Base-by-base conservation (phyloP, 2,888 invertebrate genomes). In the Adineta ricciae region DNA sequence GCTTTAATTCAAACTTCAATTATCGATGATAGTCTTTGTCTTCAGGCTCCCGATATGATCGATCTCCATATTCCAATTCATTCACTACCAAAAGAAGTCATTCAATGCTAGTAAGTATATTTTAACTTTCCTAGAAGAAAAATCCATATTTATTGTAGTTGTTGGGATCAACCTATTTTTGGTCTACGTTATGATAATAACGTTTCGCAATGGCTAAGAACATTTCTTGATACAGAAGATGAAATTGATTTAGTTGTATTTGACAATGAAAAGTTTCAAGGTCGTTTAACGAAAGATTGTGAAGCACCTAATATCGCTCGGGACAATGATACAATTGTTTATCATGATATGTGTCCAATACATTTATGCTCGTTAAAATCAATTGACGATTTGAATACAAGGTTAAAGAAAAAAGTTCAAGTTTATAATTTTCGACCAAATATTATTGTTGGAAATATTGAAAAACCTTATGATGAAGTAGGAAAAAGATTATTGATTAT, bases 341-440 rank as follows among this genome's bases (percentile, higher is more conserved):
- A 88, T 50, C 92, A 93, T 21, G 94, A 94, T 88, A 92, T 93
- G 84, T 92, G 93, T 8, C 92, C 94, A 41, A 94, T 92, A 88
- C 93, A 93, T 90, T 88, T 94, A 41, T 92, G 94, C 87, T 93
- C 93, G 88, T 92, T 93, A 84, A 92, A 93, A 0, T 94, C 94
- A 0, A 89, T 94, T 0, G 91, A 92, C 0, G 94, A 94, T 54
- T 89, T 94, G 56, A 94, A 94, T 88, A 91, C 89, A 1, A 92
- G 93, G 0, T 87, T 94, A 49, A 87, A 88, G 7, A 89, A 89
- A 8, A 87, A 87, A 7, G 92, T 94, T 0, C 88, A 91, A 9
- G 89, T 90, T 19, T 90, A 91, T 19, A 92, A 93, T 87, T 94
- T 94, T 89, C 92, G 94, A 83, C 93, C 93, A 0, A 94, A 94